Evolutionary conservation across 2,113 vertebrate genomes (phyloP).

Genomic region (Strix uralensis): DNA sequence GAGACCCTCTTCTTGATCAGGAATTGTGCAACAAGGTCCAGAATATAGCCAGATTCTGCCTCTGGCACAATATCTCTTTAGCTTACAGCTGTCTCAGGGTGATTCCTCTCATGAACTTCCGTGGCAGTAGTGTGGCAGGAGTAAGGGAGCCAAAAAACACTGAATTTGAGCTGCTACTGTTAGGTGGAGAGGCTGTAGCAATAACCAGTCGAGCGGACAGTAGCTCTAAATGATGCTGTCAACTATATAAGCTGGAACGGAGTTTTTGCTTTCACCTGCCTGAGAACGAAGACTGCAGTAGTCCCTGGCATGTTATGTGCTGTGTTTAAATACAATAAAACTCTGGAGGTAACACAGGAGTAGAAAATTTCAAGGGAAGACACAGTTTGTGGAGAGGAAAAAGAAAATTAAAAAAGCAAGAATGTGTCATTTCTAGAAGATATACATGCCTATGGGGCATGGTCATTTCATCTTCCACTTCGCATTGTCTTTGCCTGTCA

Average conservation of each 20-base stretch:
- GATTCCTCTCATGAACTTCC: not conserved
- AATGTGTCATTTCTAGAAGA: not conserved
- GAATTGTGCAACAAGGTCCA: not conserved
- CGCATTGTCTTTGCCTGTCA: not conserved
- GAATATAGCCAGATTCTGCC: not conserved
- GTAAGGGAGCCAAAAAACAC: not conserved
- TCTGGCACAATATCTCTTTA: not conserved
- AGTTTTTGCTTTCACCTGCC: not conserved
- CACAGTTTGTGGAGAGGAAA: not conserved
- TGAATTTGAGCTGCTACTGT: not conserved
- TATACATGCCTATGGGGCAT: accelerated
- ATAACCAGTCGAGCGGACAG: not conserved
- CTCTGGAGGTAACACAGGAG: not conserved
- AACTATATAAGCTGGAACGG: not conserved
- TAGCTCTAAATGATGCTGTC: not conserved
- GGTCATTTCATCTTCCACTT: not conserved
- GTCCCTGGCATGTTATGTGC: no score
- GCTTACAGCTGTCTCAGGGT: not conserved
- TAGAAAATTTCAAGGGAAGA: not conserved
- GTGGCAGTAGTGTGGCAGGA: not conserved
- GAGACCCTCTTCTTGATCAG: not conserved
- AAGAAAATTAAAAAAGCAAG: not conserved
- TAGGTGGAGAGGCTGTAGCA: not conserved
- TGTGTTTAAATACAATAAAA: not conserved
- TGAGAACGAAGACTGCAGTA: not conserved